Base-by-base conservation (phyloP, 2,888 invertebrate genomes). In the Erebia epiphron region DNA sequence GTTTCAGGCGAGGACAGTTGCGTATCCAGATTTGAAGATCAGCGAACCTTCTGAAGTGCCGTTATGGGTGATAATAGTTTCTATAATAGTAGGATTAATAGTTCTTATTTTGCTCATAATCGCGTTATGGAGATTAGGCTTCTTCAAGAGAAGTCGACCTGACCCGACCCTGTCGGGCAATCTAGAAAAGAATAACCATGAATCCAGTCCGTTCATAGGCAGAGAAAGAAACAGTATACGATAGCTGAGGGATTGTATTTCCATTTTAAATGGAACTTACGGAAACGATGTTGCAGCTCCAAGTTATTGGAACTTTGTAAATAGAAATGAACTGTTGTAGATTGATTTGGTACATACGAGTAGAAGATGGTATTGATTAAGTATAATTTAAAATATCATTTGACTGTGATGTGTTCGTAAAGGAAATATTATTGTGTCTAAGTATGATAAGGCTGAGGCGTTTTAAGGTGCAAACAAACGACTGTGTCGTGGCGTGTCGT, bases 61-160 rank as follows among this genome's bases (percentile, higher is more conserved):
- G 14, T 93, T 97, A 77, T 98, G 98, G 97, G 96, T 98, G 75
- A 97, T 98, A 75, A 95, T 97, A 75, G 94, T 98, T 65, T 97
- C 98, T 50, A 95, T 98, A 67, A 94, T 97, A 70, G 96, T 96
- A 1, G 99, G 99, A 11, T 92, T 99, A 50, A 83, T 98, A 76
- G 93, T 99, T 21, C 93, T 99, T 50, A 95, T 98, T 52, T 85
- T 98, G 3, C 94, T 99, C 66, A 97, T 97, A 58, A 94, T 97
- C 65, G 94, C 96, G 26, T 92, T 99, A 72, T 98, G 98, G 96
- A 98, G 97, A 92, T 95, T 97, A 68, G 98, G 98, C 67, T 98
- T 98, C 95, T 98, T 98, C 91, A 98, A 97, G 83, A 92, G 97
- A 81, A 95, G 97, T 83, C 94, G 98, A 75, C 97, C 97, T 7